Percentiles rank a stretch among this genome's conserved stretches.
phyloP scores from a whole-genome alignment of 2,888 invertebrate genomes.

The Operophtera brumata region DNA sequence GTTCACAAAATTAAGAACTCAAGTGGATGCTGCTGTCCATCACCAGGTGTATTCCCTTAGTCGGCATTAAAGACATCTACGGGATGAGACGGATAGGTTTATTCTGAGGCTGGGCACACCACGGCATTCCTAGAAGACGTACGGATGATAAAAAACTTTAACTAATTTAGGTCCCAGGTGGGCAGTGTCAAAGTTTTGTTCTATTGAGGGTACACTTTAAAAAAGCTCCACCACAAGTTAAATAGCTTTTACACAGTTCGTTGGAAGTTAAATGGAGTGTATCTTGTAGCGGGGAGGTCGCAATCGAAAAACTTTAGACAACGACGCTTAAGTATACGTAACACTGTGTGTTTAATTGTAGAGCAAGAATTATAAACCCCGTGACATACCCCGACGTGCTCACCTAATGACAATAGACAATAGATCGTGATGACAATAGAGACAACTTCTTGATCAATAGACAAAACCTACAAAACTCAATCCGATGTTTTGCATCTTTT shows the following conservation, averaged over 20 bases:
- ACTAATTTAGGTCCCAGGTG: conserved; percentile 21
- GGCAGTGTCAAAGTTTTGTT: conserved; percentile 28
- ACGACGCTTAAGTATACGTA: neutral
- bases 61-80: neutral
- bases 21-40: too few relatives aligned
- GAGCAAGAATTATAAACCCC: too few relatives aligned
- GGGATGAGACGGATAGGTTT: neutral
- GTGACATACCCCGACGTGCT: too few relatives aligned
- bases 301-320: conserved; percentile 26
- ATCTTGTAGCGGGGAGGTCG: conserved; percentile 18
- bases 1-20: neutral
- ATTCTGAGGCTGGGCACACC: too few relatives aligned
- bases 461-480: too few relatives aligned
- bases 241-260: conserved; percentile 39
- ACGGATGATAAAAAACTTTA: neutral
- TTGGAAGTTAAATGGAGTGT: conserved; percentile 34
- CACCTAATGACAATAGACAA: too few relatives aligned
- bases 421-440: too few relatives aligned
- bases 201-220: conserved; percentile 28
- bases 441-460: too few relatives aligned
- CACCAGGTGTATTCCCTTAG: too few relatives aligned
- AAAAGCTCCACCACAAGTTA: conserved; percentile 40
- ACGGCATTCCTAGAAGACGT: too few relatives aligned
- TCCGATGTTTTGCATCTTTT: too few relatives aligned
- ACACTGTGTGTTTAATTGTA: neutral